Base-by-base conservation (phyloP, 2,888 invertebrate species). In the Crossocerus cetratus region DNA sequence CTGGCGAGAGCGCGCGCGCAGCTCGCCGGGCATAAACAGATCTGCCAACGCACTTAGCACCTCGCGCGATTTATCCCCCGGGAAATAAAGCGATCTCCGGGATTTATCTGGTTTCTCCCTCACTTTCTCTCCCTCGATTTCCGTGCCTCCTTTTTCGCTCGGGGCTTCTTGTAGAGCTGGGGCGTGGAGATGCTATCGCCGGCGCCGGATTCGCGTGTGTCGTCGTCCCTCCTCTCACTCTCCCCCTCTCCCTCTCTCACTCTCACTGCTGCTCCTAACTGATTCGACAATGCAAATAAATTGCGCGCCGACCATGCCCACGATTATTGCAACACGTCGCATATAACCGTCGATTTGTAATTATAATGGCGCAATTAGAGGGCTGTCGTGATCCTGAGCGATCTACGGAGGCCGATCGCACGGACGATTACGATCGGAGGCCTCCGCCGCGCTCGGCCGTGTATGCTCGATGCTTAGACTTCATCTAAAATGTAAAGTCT, bases 301-400 rank as follows among this genome's bases (percentile, higher is more conserved):
- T 69, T 71, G 72, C 70, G 69, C 65, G 72, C 62, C 77, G 61
- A 16, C 67, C 79, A 71, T 77, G 74, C 79, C 80, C 78, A 76
- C 82, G 78, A 80, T 82, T 82, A 82, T 82, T 82, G 73, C 71
- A 65, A 65, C 71, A 69, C 72, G 70, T 53, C 60, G 73, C 79
- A 71, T 65, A 78, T 79, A 77, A 74, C 74, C 77, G 62, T 60
- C 81, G 82, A 89, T 89, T 90, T 89, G 89, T 89, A 89, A 89
- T 89, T 89, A 87, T 89, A 89, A 89, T 89, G 84, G 85, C 69
- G 85, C 86, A 89, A 89, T 90, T 88, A 89, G 86, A 84, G 75
- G 85, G 78, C 82, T 81, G 86, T 88, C 88, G 88, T 88, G 89
- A 88, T 88, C 84, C 76, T 81, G 82, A 78, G 78, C 86, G 80